Evolutionary conservation across 2,888 invertebrate genomes (phyloP).

Genomic region (Drosophila sordidula): DNA sequence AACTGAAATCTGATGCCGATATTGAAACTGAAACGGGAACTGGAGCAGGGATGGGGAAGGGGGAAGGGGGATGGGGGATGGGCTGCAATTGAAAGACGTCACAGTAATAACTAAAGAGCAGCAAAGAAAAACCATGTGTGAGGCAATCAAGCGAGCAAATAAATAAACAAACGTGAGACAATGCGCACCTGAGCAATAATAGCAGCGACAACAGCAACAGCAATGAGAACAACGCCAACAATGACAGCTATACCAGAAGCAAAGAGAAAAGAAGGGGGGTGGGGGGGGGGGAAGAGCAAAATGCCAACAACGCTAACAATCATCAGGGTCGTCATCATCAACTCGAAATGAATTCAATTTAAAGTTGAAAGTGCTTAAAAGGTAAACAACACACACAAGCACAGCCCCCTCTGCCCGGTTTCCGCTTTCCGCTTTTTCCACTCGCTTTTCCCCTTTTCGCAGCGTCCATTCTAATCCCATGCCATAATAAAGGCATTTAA

Average conservation of each 20-base stretch:
- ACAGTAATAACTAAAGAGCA: constrained; percentile 25
- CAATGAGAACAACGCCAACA: constrained; percentile 19
- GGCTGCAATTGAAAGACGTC: constrained; percentile 55
- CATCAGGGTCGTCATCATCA: constrained; percentile 46
- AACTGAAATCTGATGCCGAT: constrained; percentile 6
- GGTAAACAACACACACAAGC: constrained; percentile 43
- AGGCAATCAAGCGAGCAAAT: constrained; percentile 71
- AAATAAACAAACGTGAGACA: constrained; percentile 81
- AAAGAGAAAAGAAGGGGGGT: too few species aligned
- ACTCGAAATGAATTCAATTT: constrained; percentile 45
- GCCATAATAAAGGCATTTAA: constrained; percentile 43
- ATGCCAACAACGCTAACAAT: constrained; percentile 44
- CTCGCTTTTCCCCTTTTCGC: not conserved
- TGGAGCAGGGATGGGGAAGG: not conserved
- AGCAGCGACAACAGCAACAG: constrained; percentile 30
- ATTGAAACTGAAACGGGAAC: constrained; percentile 1
- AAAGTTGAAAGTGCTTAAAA: constrained; percentile 54
- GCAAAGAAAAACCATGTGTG: constrained; percentile 37
- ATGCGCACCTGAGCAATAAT: constrained; percentile 68
- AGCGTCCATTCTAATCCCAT: not conserved
- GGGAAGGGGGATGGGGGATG: not conserved
- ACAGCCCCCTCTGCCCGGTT: not conserved
- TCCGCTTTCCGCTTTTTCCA: too few species aligned
- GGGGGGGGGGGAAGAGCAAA: constrained; percentile 9
- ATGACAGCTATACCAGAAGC: constrained; percentile 9